A percentile compares a stretch with the other conserved stretches of the same genome.
phyloP scores from a whole-genome alignment of 2,888 invertebrate genomes.

The Drosophila niveifrons region DNA sequence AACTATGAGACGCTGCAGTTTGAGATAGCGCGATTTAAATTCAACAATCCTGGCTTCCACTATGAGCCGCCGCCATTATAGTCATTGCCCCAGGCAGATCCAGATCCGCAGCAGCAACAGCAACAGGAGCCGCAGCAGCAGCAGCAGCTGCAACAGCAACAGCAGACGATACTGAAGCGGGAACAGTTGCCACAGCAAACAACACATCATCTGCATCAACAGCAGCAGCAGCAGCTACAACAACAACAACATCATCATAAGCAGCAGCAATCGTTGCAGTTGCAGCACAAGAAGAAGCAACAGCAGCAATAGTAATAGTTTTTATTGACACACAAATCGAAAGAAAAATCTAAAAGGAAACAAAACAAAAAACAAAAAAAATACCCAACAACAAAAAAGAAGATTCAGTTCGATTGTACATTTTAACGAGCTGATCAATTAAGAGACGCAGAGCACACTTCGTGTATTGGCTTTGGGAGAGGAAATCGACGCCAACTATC shows the following conservation, averaged over 20 bases:
- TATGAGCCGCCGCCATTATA: slow-evolving; percentile 82
- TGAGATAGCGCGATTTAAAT: slow-evolving; percentile 85
- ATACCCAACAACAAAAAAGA: neutral
- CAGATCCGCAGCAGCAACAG: slow-evolving; percentile 18
- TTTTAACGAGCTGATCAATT: slow-evolving; percentile 36
- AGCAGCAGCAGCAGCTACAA: slow-evolving; percentile 5
- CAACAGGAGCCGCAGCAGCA: slow-evolving; percentile 14
- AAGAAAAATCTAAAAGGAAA: slow-evolving; percentile 7
- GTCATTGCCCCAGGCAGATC: slow-evolving; percentile 52
- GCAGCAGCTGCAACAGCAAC: slow-evolving; percentile 22
- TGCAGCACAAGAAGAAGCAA: slow-evolving; percentile 22
- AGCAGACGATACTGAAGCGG: slow-evolving; percentile 10
- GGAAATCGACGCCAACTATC: slow-evolving; percentile 34
- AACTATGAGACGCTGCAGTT: slow-evolving; percentile 84
- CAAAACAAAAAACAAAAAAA: neutral
- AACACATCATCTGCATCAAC: slow-evolving; percentile 18
- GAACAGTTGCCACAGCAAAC: slow-evolving; percentile 16
- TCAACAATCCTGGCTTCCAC: slow-evolving; percentile 84
- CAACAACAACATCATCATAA: slow-evolving; percentile 6
- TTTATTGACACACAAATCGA: slow-evolving; percentile 42
- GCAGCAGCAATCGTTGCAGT: slow-evolving; percentile 19
- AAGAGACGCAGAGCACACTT: slow-evolving; percentile 12
- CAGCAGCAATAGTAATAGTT: slow-evolving; percentile 54
- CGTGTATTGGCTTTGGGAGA: slow-evolving; percentile 13
- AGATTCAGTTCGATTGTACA: slow-evolving; percentile 58